Evolutionary conservation across 2,888 invertebrate species (phyloP).

Genomic region (Amitus sp.): DNA sequence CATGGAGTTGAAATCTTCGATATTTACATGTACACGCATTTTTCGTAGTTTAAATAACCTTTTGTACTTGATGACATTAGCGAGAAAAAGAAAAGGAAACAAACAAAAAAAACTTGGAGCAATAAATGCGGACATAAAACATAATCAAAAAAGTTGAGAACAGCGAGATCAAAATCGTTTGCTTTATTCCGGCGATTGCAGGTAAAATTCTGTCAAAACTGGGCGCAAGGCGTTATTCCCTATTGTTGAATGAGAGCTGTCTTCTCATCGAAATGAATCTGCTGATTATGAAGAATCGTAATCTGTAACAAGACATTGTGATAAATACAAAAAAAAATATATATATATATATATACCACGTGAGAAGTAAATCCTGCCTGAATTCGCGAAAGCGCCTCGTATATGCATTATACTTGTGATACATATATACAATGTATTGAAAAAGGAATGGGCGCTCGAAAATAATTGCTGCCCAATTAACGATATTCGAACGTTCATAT

Average conservation of each 20-base stretch:
- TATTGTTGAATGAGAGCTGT: slow-evolving; percentile 4
- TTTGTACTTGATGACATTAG: slow-evolving; percentile 1
- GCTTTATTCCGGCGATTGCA: no score
- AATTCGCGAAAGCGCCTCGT: slow-evolving; percentile 10
- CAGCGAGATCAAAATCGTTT: no score
- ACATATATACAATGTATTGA: slow-evolving; percentile 6
- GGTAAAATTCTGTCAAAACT: no score
- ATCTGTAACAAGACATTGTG: background rate
- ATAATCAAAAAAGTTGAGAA: background rate
- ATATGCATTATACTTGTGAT: slow-evolving; percentile 8
- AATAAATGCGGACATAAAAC: background rate
- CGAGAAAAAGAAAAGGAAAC: no score
- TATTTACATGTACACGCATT: slow-evolving; percentile 3
- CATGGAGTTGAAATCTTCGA: background rate
- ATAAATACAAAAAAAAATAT: slow-evolving; percentile 5
- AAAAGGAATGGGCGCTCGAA: slow-evolving; percentile 3
- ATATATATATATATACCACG: background rate
- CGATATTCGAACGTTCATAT: slow-evolving; percentile 1
- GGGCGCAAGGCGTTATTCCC: no score
- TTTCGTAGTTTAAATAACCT: background rate
- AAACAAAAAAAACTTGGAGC: background rate
- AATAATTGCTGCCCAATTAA: background rate
- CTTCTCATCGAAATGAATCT: background rate
- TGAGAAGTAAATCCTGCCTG: slow-evolving; percentile 4
- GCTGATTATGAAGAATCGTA: slow-evolving; percentile 5